Base-by-base conservation (phyloP, 2,888 invertebrate species). In the Drosophila mettleri region DNA sequence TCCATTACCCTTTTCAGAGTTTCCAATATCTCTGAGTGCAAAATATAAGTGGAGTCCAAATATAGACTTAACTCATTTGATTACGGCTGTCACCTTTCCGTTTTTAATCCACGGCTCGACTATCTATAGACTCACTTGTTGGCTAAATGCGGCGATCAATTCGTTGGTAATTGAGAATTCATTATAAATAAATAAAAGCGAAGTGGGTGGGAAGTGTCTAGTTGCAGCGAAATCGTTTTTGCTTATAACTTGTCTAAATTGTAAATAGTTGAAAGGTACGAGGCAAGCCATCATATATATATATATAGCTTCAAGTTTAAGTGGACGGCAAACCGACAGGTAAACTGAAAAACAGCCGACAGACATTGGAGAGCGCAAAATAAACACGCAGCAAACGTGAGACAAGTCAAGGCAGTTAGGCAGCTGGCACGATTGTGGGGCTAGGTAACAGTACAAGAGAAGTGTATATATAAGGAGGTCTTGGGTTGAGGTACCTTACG, bases 241-340 rank as follows among this genome's bases (percentile, higher is more conserved):
- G 59, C 45, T 63, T 65, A 59, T 82, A 85, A 85, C 69, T 77
- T 79, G 65, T 64, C 64, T 64, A 79, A 82, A 72, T 77, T 76
- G 82, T 53, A 85, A 70, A 78, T 71, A 61, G 73, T 73, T 68
- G 51, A 0, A 34, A 46, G 36, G 7, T 22, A 38, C 41, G 16
- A 24, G 16, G 31, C 20, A 48, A 16, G n/a, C 16, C 24, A n/a
- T 20, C 12, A 60, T 34, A 31, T 14, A 41, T 14, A 18, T 33
- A 33, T 33, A 27, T 41, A 33, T 31, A 55, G 39, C 24, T 33
- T 20, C 8, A 38, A 24, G 31, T 29, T 16, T 22, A 9, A 8
- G 20, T 9, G n/a, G 20, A 52, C 48, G 63, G 51, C 38, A 69
- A 63, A 59, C 53, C 48, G 55, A 62, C 36, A 68, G 60, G 68